Conservation (phyloP, 2,113 vertebrate species). For the Hydrolagus affinis region DNA sequence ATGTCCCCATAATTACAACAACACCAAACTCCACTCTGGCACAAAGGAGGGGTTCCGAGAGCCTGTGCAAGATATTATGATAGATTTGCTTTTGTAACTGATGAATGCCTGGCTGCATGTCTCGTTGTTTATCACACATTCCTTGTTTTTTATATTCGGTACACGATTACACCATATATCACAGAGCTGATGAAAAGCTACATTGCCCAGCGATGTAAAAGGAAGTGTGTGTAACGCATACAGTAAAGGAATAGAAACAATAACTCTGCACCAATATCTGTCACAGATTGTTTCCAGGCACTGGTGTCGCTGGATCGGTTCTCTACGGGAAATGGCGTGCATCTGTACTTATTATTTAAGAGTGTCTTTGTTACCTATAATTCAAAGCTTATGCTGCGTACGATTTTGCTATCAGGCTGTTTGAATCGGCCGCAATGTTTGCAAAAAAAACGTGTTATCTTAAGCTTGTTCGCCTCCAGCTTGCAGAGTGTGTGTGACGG, state of each 20-base stretch:
- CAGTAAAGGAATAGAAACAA: conserved; percentile 16
- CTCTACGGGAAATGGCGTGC: conserved; percentile 31
- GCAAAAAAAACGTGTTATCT: conserved; percentile 10
- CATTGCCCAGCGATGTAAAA: neutral
- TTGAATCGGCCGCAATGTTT: neutral
- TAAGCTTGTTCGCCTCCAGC: neutral
- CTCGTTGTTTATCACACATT: neutral
- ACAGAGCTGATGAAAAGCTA: neutral
- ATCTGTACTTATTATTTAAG: conserved; percentile 31
- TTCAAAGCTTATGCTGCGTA: neutral
- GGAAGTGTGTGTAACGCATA: neutral
- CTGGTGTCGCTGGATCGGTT: conserved; percentile 19
- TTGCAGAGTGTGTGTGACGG: neutral
- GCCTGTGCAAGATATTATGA: neutral
- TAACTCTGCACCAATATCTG: conserved; percentile 23
- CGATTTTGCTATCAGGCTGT: neutral
- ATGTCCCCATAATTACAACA: neutral
- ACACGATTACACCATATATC: neutral
- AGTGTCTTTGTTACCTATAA: conserved; percentile 22
- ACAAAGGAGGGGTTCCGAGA: conserved; percentile 13
- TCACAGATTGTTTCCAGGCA: conserved; percentile 26
- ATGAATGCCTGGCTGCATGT: neutral
- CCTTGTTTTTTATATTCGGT: neutral
- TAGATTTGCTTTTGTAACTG: neutral
- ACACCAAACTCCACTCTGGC: neutral